Evolutionary conservation across 2,113 vertebrate genomes (phyloP), one percentile per base, ranked within the genome.

Genomic region (Coracopsis vasa): DNA sequence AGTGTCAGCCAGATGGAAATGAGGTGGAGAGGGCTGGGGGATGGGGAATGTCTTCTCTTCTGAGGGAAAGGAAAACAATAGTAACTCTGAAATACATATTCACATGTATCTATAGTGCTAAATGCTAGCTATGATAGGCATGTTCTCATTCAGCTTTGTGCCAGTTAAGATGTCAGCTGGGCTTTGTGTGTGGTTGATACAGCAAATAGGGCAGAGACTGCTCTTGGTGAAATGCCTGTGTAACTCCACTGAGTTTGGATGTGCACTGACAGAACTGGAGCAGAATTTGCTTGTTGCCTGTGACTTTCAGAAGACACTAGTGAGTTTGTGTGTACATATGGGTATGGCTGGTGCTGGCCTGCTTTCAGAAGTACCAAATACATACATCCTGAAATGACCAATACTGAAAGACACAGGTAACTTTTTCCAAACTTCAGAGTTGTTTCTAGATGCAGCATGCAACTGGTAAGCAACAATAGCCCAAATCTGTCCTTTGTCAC

Each of bases 1-100:
- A 90, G 92, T 71, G 91, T 97, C 96, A 97, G 97, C 92, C 90
- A 97, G 96, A 97, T 97, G 97, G 97, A 97, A 97, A 97, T 97
- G 94, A 95, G 94, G 93, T 96, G 80, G 72, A 88, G 90, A 91
- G 93, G 95, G 74, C 29, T 85, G 93, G 94, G 90, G 83, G 94
- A 54, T 95, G 95, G 93, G 88, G 93, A 89, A 90, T 80, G 62
- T 79, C 75, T 27, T 80, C 79, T 67, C 78, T 84, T 84, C 24
- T 10, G 85, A 85, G 84, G 71, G 42, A 84, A 71, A 84, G 73
- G 54, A 71, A 73, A 73, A 84, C 88, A 95, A 83, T 48, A 47
- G 93, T 88, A 62, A 87, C 78, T 91, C 72, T 61, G 86, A 78
- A 86, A 87, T 72, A 45, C 53, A 69, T 70, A n/a, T 70, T 82